A percentile compares a stretch with the other conserved stretches of the same genome.
Evolutionary conservation across 1,140 invertebrate genomes (phyloP).

Genomic region (Trachymyrmex cornetzi): DNA sequence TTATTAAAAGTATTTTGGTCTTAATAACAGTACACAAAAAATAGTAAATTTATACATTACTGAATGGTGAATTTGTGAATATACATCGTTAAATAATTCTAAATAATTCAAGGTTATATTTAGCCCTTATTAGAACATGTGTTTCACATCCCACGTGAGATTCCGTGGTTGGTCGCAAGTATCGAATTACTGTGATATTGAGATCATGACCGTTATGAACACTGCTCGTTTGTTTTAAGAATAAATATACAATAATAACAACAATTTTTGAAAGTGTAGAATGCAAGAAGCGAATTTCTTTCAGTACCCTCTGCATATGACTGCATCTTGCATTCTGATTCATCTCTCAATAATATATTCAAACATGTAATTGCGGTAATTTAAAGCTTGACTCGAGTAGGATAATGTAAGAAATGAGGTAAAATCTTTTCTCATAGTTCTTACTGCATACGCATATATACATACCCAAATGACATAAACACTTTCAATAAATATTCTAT

Average conservation of each 20-base stretch:
- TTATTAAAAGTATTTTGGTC: not conserved
- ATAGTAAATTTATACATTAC: not conserved
- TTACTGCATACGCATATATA: too few relatives aligned
- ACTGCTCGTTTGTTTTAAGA: not conserved
- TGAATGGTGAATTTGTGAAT: not conserved
- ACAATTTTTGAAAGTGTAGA: not conserved
- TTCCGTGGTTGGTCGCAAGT: constrained; percentile 59
- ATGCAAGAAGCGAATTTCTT: not conserved
- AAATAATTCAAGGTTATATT: constrained; percentile 27
- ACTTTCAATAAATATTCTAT: too few relatives aligned
- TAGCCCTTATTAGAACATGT: constrained; percentile 66
- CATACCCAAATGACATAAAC: too few relatives aligned
- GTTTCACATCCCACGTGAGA: constrained; percentile 62
- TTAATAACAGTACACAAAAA: not conserved
- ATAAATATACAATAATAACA: not conserved
- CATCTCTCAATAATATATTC: not conserved
- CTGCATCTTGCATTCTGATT: not conserved
- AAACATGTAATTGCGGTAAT: too few relatives aligned
- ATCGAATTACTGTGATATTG: constrained; percentile 69
- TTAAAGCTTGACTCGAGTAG: too few relatives aligned
- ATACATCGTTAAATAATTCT: constrained; percentile 57
- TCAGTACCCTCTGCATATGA: not conserved
- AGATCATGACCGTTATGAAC: constrained; percentile 42
- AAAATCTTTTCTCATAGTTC: too few relatives aligned
- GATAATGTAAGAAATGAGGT: too few relatives aligned